These are phyloP conservation scores for Ormia ochracea DNA, from an alignment of 2,888 invertebrate species.

Conservation along the genomic window DNA sequence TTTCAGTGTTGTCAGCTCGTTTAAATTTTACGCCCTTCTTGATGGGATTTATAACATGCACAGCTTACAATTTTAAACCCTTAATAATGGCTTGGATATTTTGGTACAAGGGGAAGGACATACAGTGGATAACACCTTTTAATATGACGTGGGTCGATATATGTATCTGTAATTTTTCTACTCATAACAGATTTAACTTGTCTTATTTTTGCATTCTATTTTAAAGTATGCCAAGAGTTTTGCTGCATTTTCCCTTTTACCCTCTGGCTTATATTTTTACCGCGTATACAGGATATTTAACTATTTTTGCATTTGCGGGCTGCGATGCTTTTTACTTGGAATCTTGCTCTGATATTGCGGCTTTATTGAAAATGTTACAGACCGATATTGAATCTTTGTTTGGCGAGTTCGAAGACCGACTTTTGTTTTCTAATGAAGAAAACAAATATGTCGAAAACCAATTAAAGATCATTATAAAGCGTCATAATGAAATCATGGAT, in stretches of 20 bases:
- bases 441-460: conserved; percentile 55
- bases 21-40: conserved; percentile 70
- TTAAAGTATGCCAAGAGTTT: conserved; percentile 66
- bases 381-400: conserved; percentile 64
- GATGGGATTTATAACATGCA: conserved; percentile 67
- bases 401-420: conserved; percentile 35
- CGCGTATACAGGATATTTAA: conserved; percentile 70
- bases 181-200: not conserved
- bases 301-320: conserved; percentile 70
- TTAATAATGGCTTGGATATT: conserved; percentile 64
- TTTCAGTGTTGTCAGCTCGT: conserved; percentile 65
- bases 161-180: not conserved
- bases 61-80: conserved; percentile 68
- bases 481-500: conserved; percentile 67
- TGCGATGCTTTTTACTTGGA: conserved; percentile 72
- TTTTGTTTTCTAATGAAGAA: conserved; percentile 38
- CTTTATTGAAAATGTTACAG: conserved; percentile 65
- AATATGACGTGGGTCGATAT: conserved; percentile 70
- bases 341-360: conserved; percentile 66
- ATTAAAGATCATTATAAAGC: conserved; percentile 63
- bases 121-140: conserved; percentile 68
- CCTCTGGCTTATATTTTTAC: conserved; percentile 68
- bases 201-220: not conserved
- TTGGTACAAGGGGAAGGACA: conserved; percentile 54
- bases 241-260: conserved; percentile 63